Base-by-base conservation (phyloP, 2,113 vertebrate genomes). In the Elachura formosa region DNA sequence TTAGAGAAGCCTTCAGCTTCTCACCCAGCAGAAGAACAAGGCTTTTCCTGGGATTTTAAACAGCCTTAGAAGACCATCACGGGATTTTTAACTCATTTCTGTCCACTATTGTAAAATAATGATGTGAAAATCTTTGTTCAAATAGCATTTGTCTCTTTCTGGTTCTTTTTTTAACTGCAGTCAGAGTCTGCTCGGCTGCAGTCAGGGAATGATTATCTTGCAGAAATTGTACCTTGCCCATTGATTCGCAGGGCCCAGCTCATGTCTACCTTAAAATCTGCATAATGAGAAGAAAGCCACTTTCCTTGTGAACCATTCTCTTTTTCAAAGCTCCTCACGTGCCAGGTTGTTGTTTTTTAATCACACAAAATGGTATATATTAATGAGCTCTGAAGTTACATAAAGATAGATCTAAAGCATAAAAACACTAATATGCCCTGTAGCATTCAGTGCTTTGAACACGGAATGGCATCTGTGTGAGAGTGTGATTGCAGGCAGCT, bases 341-440 rank as follows among this genome's bases (percentile, higher is more conserved):
- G 89, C 83, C 89, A 90, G 61, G 86, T 71, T 92, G 84, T 41
- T 95, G 94, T 85, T 84, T 96, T 93, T 93, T 94, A 91, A 72
- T 96, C 85, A 85, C 96, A 93, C 94, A 91, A 94, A 97, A 94
- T 86, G 84, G 87, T 80, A 77, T 93, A 96, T 96, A 96, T 88
- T 97, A 94, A 97, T 92, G 90, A 96, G 96, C 81, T 95, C 94
- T 96, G 94, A 87, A 82, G 87, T 94, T 93, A 89, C 94, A 96
- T 80, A 75, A 89, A 94, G 93, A 94, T 85, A 94, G 92, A 94
- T 90, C 84, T 71, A 67, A 95, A 82, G 87, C 89, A 89, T 63
- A 86, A 95, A 94, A 96, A 38, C 93, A 77, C 87, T 82, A 90
- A 86, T 76, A 87, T 81, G 91, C 93, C 93, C 93, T 29, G 48